Evolutionary conservation across 2,888 invertebrate genomes (phyloP).

Genomic region (Pollenia griseotomentosa): DNA sequence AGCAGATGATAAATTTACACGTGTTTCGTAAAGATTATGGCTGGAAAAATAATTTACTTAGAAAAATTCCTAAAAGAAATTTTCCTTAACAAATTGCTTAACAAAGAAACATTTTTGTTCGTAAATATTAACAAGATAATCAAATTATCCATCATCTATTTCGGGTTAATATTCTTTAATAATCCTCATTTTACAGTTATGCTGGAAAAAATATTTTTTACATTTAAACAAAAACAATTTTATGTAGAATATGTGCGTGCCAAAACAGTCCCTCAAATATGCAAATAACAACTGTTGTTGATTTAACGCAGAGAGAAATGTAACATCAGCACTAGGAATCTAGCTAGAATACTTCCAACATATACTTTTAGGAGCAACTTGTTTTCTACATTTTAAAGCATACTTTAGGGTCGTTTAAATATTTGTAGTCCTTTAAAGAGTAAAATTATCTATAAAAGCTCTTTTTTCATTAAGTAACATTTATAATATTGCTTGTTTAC

Average conservation of each 20-base stretch:
- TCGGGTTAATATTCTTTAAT: too few species aligned
- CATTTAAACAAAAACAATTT: not conserved
- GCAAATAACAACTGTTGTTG: not conserved
- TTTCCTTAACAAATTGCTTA: not conserved
- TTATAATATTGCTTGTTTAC: not conserved
- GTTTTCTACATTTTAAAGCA: slow-evolving; percentile 2
- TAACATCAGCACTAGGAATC: not conserved
- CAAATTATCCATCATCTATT: too few species aligned
- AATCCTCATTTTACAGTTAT: too few species aligned
- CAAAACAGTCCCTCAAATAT: not conserved
- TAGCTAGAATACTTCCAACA: not conserved
- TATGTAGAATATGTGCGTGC: not conserved
- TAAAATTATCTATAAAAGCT: not conserved
- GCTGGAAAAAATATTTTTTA: too few species aligned
- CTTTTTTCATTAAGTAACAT: not conserved
- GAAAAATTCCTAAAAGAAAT: not conserved
- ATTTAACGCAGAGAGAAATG: not conserved
- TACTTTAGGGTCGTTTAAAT: slow-evolving; percentile 29
- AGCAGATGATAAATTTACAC: too few species aligned
- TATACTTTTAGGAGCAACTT: not conserved
- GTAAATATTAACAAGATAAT: too few species aligned
- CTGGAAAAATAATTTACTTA: not conserved
- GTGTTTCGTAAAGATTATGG: not conserved
- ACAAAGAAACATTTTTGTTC: too few species aligned
- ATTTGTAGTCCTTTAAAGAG: not conserved